Conservation (phyloP, 2,888 invertebrate species). For the Nephrotoma appendiculata region DNA sequence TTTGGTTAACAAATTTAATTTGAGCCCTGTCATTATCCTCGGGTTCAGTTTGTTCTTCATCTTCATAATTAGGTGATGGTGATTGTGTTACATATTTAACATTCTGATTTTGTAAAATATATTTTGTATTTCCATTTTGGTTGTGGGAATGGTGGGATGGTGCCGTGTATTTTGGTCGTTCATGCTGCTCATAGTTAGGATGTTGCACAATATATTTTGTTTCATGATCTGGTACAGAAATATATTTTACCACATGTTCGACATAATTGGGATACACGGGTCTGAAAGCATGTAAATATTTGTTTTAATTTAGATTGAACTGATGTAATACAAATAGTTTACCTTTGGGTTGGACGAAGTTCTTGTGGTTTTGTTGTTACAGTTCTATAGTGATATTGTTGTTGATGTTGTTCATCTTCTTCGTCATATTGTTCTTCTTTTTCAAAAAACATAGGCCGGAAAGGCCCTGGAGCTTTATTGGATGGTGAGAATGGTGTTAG, state of each 20-base stretch:
- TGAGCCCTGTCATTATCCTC: not conserved
- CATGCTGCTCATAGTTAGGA: not conserved
- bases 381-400: slow-evolving; percentile 5
- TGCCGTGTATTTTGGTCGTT: not conserved
- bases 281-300: not conserved
- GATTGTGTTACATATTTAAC: not conserved
- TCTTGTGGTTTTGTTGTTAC: not conserved
- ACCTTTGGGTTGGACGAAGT: not conserved
- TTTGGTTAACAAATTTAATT: not conserved
- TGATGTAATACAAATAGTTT: not conserved
- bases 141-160: not conserved
- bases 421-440: slow-evolving; percentile 10
- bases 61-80: not conserved
- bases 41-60: not conserved
- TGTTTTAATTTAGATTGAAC: not conserved
- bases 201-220: not conserved
- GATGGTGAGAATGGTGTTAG: slow-evolving; percentile 38
- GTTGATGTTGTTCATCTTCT: slow-evolving; percentile 13
- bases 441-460: slow-evolving; percentile 35
- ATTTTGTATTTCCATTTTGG: not conserved
- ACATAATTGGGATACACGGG: not conserved
- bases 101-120: not conserved
- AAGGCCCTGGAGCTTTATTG: slow-evolving; percentile 39
- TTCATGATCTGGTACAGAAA: not conserved
- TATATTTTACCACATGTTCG: not conserved